Conservation (phyloP, 2,888 invertebrate species). For the Lithophane leautieri region DNA sequence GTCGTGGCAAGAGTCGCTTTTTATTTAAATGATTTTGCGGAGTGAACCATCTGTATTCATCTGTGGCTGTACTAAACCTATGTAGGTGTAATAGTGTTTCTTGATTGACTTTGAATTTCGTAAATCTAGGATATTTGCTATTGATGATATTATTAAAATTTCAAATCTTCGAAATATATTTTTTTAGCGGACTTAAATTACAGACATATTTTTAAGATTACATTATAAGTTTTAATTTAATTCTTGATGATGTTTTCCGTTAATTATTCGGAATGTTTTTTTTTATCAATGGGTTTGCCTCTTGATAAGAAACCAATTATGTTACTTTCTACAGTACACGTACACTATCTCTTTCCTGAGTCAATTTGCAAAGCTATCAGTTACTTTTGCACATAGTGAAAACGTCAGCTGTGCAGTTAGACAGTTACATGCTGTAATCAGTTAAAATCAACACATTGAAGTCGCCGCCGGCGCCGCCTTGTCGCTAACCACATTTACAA, state of each 20-base stretch:
- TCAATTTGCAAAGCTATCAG: not conserved
- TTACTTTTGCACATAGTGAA: not conserved
- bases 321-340: not conserved
- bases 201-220: not conserved
- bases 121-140: not conserved
- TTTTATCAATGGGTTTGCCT: not conserved
- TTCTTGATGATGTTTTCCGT: not conserved
- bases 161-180: not conserved
- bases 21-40: too few species aligned
- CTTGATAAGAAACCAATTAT: slow-evolving; percentile 10
- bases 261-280: not conserved
- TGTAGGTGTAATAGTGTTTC: not conserved
- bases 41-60: too few species aligned
- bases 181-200: not conserved
- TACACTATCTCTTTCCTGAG: not conserved
- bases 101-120: not conserved
- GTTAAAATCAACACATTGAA: slow-evolving; percentile 28
- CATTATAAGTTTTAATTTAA: not conserved
- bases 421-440: slow-evolving; percentile 34
- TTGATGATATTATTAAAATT: not conserved
- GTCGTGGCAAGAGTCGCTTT: too few species aligned
- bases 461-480: slow-evolving; percentile 25
- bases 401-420: slow-evolving; percentile 13
- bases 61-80: too few species aligned
- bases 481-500: slow-evolving; percentile 2